Percentiles rank a stretch among this genome's conserved stretches.
phyloP scores from a whole-genome alignment of 2,888 invertebrate species.

The Slavum lentiscoides region DNA sequence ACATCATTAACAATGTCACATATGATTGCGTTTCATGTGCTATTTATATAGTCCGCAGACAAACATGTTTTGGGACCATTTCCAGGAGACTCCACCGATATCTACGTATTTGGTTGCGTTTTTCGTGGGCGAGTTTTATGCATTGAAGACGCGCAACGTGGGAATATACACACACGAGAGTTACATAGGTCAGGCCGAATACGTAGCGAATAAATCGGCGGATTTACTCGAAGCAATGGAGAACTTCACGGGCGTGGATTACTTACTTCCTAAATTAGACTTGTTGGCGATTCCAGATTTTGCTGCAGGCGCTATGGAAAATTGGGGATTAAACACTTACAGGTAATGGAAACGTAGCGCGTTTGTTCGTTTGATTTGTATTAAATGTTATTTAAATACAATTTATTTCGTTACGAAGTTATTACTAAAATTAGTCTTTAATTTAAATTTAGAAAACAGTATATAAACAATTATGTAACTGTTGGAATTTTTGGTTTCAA shows the following conservation, averaged over 20 bases:
- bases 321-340: slow-evolving; percentile 82
- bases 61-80: slow-evolving; percentile 46
- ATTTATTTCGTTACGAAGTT: too few relatives aligned
- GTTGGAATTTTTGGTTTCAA: too few relatives aligned
- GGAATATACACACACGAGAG: slow-evolving; percentile 54
- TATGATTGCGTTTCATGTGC: background rate
- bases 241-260: slow-evolving; percentile 65
- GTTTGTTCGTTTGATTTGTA: too few relatives aligned
- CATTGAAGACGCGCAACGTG: slow-evolving; percentile 59
- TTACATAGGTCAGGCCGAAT: slow-evolving; percentile 59
- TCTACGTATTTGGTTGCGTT: slow-evolving; percentile 77
- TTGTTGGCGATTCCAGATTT: slow-evolving; percentile 90
- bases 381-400: too few relatives aligned
- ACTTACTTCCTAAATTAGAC: slow-evolving; percentile 80
- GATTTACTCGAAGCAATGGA: slow-evolving; percentile 66
- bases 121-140: slow-evolving; percentile 76
- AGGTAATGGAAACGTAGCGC: slow-evolving; percentile 59
- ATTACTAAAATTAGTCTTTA: too few relatives aligned
- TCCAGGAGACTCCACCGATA: slow-evolving; percentile 55
- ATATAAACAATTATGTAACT: too few relatives aligned
- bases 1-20: background rate
- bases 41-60: background rate
- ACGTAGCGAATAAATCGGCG: slow-evolving; percentile 66
- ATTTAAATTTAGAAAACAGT: too few relatives aligned
- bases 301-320: slow-evolving; percentile 83